Evolutionary conservation across 2,113 vertebrate species (phyloP), one percentile per base, ranked within the genome.

Genomic region (Trichechus manatus): DNA sequence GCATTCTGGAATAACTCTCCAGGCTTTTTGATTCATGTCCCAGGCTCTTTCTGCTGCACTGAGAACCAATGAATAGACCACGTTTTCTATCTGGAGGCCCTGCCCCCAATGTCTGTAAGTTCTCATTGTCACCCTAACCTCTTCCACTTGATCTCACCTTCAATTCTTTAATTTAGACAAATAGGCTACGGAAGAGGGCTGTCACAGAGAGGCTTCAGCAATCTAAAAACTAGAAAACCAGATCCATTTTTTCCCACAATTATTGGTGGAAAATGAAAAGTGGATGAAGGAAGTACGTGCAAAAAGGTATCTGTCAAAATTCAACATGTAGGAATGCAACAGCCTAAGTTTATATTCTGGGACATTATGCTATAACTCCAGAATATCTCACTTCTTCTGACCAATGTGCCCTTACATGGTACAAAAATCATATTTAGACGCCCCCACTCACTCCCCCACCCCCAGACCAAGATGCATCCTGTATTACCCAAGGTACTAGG

Each of bases 221-320:
- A 81, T 14, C 22, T 68, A 50, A 93, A 78, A 88, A 15, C 66
- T 72, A 53, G 13, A 56, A 79, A 87, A 87, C 44, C 42, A 68
- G 56, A 59, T 42, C 27, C 20, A 64, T 77, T 66, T 77, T 36
- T 42, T 29, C 29, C 27, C 56, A 53, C 9, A 94, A n/a, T 87
- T 90, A 81, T 22, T 75, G 66, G 13, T 92, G 5, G 22, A 82
- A 92, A 94, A 56, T 63, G 44, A 13, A 89, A 88, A 88, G 9
- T 29, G 11, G 53, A 7, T 86, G 17, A 47, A 82, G 47, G 33
- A 22, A 50, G 8, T 3, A 87, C 84, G 39, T 53, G 36, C 77
- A 29, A 74, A 95, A 95, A 85, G 5, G 31, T 27, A 14, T 78
- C 44, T 85, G 79, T 96, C 29, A 93, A 87, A 92, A 94, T 87